phyloP scores from a whole-genome alignment of 2,797 vertebrate species.

The Argya squamiceps region DNA sequence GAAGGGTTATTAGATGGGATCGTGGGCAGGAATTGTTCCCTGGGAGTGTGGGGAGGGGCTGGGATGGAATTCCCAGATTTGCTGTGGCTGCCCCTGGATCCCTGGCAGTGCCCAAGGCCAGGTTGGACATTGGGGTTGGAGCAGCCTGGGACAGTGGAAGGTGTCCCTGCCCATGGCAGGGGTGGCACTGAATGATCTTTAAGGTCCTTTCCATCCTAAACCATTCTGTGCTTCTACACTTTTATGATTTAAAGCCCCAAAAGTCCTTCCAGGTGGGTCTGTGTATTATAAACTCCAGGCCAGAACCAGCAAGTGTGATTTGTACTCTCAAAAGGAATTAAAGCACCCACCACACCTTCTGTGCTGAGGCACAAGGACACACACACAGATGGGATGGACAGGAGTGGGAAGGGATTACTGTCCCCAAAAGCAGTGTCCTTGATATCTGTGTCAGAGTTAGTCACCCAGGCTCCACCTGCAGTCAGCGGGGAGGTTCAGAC shows the following conservation, averaged over 20 bases:
- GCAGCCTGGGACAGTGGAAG: background rate
- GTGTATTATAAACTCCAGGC: rapidly evolving
- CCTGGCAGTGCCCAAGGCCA: background rate
- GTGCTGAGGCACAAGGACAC: background rate
- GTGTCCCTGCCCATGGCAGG: background rate
- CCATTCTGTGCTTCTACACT: background rate
- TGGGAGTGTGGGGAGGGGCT: rapidly evolving
- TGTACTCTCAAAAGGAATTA: background rate
- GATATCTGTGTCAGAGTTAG: background rate
- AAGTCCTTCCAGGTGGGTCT: background rate
- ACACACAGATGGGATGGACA: background rate
- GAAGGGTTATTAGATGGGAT: background rate
- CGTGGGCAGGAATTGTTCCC: background rate
- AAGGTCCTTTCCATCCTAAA: background rate
- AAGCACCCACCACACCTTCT: background rate
- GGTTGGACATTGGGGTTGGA: background rate
- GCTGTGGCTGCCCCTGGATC: background rate
- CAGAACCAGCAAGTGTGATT: background rate
- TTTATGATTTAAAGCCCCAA: background rate
- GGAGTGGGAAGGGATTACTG: background rate
- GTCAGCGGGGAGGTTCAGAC: background rate
- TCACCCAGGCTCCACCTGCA: slow-evolving; percentile 1
- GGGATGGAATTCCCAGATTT: background rate
- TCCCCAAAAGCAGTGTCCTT: background rate
- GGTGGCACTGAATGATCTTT: rapidly evolving